Conservation (phyloP, 2,113 vertebrate species). For the Fulmarus glacialis region DNA sequence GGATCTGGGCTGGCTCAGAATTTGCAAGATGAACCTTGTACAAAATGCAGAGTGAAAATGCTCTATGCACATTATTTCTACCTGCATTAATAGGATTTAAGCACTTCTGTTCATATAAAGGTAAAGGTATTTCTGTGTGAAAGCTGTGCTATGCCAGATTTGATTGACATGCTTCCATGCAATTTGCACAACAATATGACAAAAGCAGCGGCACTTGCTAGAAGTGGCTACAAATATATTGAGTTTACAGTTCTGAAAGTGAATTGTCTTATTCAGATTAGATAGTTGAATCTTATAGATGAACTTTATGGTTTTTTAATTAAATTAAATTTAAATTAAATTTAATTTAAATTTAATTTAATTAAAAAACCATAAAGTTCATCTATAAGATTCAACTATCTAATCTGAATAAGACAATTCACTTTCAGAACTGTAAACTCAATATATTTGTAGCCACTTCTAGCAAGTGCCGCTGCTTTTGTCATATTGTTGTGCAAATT, state of each 20-base stretch:
- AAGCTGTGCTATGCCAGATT: background rate
- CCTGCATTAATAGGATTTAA: background rate
- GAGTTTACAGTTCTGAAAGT: background rate
- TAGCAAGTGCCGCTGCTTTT: background rate
- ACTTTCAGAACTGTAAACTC: background rate
- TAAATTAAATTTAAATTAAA: too few species aligned
- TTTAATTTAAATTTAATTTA: too few species aligned
- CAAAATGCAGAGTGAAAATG: background rate
- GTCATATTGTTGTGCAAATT: background rate
- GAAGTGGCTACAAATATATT: background rate
- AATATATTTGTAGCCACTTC: background rate
- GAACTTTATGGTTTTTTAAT: background rate
- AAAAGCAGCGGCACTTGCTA: background rate
- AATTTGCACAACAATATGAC: background rate
- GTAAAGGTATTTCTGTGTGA: background rate
- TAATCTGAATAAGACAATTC: background rate
- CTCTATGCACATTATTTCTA: background rate
- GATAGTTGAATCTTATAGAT: background rate
- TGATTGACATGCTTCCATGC: background rate
- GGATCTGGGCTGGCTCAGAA: background rate
- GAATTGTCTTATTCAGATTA: background rate
- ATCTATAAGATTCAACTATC: background rate
- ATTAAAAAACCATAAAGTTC: background rate
- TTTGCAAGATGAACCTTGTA: background rate
- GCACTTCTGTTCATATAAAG: background rate